Evolutionary conservation across 2,113 vertebrate genomes (phyloP).

Genomic region (Carassius carassius): DNA sequence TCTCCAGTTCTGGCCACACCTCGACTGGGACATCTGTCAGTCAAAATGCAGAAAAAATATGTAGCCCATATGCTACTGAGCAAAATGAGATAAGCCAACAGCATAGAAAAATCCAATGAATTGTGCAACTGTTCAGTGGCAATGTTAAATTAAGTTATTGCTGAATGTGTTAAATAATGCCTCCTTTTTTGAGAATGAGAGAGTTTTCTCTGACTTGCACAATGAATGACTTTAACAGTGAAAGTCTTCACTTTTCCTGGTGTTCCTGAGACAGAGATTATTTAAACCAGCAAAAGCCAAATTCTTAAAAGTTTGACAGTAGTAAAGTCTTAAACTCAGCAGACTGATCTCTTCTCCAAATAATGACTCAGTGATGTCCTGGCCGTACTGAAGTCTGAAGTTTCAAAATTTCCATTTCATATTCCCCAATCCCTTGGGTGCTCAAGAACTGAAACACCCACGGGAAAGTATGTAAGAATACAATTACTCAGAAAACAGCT

Average conservation of each 20-base stretch:
- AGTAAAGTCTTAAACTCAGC: slow-evolving; percentile 49
- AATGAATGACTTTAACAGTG: slow-evolving; percentile 47
- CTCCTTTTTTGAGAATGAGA: background rate
- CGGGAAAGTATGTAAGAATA: background rate
- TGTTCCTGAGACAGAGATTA: slow-evolving; percentile 54
- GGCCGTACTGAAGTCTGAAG: background rate
- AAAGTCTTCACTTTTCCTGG: slow-evolving; percentile 44
- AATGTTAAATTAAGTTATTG: background rate
- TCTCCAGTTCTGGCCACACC: slow-evolving; percentile 80
- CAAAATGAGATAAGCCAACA: background rate
- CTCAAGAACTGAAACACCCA: slow-evolving; percentile 23
- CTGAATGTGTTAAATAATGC: slow-evolving; percentile 19
- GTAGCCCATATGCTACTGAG: background rate
- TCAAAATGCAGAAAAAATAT: slow-evolving; percentile 11
- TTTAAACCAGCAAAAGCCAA: slow-evolving; percentile 10
- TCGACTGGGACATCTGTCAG: slow-evolving; percentile 53
- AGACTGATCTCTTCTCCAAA: slow-evolving; percentile 8
- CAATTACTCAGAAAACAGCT: background rate
- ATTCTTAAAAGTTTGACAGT: slow-evolving; percentile 37
- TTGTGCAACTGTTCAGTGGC: background rate
- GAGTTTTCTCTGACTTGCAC: slow-evolving; percentile 4
- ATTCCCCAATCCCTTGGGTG: background rate
- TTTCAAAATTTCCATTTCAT: slow-evolving; percentile 11
- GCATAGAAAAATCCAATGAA: background rate
- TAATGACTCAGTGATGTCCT: slow-evolving; percentile 39